Evolutionary conservation across 2,888 invertebrate genomes (phyloP), one percentile per base, ranked within the genome.

Genomic region (Teleogryllus oceanicus): DNA sequence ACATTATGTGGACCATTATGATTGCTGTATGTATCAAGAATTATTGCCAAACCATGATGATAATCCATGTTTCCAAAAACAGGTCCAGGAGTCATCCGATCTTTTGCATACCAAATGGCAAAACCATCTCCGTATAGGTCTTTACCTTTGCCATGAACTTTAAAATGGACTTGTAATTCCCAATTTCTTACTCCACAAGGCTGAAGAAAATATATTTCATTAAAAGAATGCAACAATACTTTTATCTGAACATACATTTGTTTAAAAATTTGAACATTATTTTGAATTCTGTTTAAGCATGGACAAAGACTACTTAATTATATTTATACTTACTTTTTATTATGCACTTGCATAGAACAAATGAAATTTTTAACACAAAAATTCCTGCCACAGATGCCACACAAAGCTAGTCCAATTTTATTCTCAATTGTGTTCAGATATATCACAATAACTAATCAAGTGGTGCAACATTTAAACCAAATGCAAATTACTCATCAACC

Each of bases 1-100:
- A 98, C 98, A 90, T 97, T 97, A 86, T 99, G 99, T 21, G 96
- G 96, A 10, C 98, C 99, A 89, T 99, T 99, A 85, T 99, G 98
- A 87, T 99, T 99, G 87, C 97, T 98, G 87, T 99, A 99, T 0
- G 99, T 99, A 85, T 99, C 99, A 82, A 99, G 88, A 85, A 99
- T 94, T 74, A 99, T 91, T 8, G 94, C 97, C 74, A 99, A 89
- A 0, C 99, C 94, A 83, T 92, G 90, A 88, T 98, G 99, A 85
- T 91, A 92, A 87, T 99, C 97, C 85, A 92, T 94, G 87, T 94
- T 97, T 20, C 99, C 99, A 89, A 99, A 99, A 8, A 99, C 97
- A 0, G 94, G 92, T 0, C 99, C 99, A 0, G 88, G 84, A 82
- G 90, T 88, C 94, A 95, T 93, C 79, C 94, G 89, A 81, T 96